These are phyloP conservation scores for Rhabdomys pumilio DNA, from an alignment of 2,797 vertebrate genomes.

Conservation along the genomic window DNA sequence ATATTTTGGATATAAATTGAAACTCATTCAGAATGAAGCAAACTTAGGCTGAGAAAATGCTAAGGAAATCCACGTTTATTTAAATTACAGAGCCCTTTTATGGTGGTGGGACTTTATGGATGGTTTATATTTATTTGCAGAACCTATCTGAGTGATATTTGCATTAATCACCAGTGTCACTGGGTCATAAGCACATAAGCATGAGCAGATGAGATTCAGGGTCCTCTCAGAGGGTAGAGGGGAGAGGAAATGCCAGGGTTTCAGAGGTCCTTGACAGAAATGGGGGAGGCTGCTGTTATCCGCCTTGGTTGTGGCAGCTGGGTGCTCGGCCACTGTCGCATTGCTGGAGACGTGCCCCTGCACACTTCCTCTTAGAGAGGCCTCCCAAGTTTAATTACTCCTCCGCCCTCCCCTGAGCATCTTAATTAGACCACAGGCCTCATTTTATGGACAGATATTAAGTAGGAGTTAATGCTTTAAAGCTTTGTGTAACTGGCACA, in stretches of 20 bases:
- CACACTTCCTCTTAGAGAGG: not conserved
- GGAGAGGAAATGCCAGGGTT: not conserved
- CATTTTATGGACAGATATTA: not conserved
- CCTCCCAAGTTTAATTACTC: not conserved
- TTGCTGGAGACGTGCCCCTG: not conserved
- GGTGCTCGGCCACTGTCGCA: not conserved
- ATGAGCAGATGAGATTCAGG: not conserved
- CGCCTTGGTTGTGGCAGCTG: not conserved
- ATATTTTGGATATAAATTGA: constrained; percentile 79
- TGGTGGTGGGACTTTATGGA: not conserved
- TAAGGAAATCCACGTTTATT: constrained; percentile 45
- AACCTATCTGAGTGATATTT: not conserved
- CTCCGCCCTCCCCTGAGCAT: not conserved
- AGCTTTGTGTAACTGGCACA: not conserved
- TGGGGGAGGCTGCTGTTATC: not conserved
- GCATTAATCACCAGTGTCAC: not conserved
- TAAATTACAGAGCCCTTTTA: constrained; percentile 39
- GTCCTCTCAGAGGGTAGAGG: not conserved
- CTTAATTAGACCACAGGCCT: constrained; percentile 33
- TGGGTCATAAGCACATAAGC: not conserved
- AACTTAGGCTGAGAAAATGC: constrained; percentile 55
- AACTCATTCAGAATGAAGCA: constrained; percentile 54
- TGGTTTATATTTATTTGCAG: constrained; percentile 54
- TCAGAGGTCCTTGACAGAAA: not conserved
- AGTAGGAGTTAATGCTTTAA: not conserved